Conservation (phyloP, 2,888 invertebrate genomes). For the Ormyrus thymus region DNA sequence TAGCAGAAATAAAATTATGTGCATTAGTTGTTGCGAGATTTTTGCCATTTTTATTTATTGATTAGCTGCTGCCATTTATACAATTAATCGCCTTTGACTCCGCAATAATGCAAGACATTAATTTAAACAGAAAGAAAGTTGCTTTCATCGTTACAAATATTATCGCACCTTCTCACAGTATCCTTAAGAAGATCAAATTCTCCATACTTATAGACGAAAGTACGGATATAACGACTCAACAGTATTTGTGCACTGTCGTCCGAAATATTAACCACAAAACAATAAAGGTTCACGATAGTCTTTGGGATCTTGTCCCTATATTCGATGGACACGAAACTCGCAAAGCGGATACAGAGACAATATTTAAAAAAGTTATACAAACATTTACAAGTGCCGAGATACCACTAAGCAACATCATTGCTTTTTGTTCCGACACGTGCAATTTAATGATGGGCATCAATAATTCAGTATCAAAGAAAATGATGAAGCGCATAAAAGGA, state of each 20-base stretch:
- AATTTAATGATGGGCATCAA: slow-evolving; percentile 28
- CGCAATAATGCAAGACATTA: too few relatives aligned
- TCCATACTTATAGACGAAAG: slow-evolving; percentile 1
- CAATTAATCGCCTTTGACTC: too few relatives aligned
- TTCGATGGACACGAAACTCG: not conserved
- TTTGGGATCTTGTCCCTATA: not conserved
- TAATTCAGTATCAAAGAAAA: not conserved
- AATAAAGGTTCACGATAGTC: not conserved
- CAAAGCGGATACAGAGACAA: not conserved
- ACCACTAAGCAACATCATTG: not conserved
- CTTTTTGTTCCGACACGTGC: slow-evolving; percentile 28
- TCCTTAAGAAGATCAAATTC: not conserved
- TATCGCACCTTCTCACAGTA: too few relatives aligned
- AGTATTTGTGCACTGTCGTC: not conserved
- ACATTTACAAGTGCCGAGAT: not conserved
- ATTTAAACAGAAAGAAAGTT: too few relatives aligned
- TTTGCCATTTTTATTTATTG: too few relatives aligned
- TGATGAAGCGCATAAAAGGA: not conserved
- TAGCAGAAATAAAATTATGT: too few relatives aligned
- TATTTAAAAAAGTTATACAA: not conserved
- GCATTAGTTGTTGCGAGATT: too few relatives aligned
- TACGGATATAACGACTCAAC: not conserved
- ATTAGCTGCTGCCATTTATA: too few relatives aligned
- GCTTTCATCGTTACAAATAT: too few relatives aligned
- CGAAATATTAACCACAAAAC: not conserved